These are phyloP conservation scores for Leptodirus hochenwartii DNA, from an alignment of 2,888 invertebrate species.

Conservation along the genomic window DNA sequence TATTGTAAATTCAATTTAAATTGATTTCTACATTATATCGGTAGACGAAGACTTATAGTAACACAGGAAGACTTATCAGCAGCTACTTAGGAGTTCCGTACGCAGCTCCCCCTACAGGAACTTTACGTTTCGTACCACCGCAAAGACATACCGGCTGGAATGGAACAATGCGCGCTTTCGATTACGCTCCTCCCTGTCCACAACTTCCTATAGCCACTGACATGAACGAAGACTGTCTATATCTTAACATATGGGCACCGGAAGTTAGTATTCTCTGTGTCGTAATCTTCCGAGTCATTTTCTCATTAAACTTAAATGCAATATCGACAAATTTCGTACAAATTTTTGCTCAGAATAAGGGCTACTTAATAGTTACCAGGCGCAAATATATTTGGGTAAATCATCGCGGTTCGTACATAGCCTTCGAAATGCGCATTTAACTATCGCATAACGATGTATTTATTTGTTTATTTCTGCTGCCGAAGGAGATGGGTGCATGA, in stretches of 20 bases:
- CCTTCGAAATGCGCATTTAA: too few species aligned
- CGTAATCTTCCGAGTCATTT: too few species aligned
- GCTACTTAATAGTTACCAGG: too few species aligned
- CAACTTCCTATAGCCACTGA: slow-evolving; percentile 28
- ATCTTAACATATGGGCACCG: slow-evolving; percentile 78
- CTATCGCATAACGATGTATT: too few species aligned
- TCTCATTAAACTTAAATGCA: too few species aligned
- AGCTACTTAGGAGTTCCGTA: slow-evolving; percentile 66
- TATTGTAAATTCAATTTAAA: too few species aligned
- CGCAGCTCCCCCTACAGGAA: slow-evolving; percentile 57
- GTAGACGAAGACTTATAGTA: slow-evolving; percentile 47
- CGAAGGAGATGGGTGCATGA: too few species aligned
- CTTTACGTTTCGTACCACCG: slow-evolving; percentile 55
- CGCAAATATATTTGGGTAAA: too few species aligned
- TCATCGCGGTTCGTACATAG: too few species aligned
- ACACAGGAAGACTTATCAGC: slow-evolving; percentile 41
- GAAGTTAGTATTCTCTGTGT: slow-evolving; percentile 40
- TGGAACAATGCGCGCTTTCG: slow-evolving; percentile 47
- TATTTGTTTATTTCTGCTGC: too few species aligned
- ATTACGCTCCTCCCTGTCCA: slow-evolving; percentile 51
- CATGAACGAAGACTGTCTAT: slow-evolving; percentile 68
- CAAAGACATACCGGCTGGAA: slow-evolving; percentile 54
- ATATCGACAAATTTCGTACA: too few species aligned
- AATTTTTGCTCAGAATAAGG: too few species aligned
- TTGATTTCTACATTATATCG: slow-evolving; percentile 5